These are phyloP conservation scores for Scaptomyza graminum DNA, from an alignment of 1,140 invertebrate genomes.

Conservation along the genomic window DNA sequence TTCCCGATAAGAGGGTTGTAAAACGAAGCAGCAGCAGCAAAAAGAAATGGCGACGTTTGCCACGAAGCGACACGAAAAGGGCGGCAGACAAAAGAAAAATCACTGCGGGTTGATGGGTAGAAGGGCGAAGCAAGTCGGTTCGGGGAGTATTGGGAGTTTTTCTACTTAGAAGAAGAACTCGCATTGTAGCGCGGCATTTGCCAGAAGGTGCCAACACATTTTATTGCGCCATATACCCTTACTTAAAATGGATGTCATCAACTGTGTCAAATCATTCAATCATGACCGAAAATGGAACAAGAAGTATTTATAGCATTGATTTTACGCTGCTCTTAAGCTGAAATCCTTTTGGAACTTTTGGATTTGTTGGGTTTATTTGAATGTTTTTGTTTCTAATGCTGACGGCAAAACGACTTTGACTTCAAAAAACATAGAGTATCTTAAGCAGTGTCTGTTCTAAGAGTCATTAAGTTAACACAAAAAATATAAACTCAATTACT, in stretches of 20 bases:
- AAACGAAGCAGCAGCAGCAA: slow-evolving; percentile 43
- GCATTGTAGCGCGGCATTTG: slow-evolving; percentile 76
- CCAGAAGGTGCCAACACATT: slow-evolving; percentile 80
- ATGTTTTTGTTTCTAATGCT: too few species aligned
- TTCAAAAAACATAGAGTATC: not conserved
- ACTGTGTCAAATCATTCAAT: slow-evolving; percentile 13
- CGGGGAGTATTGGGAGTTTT: slow-evolving; percentile 34
- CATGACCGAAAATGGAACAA: not conserved
- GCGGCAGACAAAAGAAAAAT: slow-evolving; percentile 80
- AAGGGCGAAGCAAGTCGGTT: not conserved
- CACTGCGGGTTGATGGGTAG: slow-evolving; percentile 54
- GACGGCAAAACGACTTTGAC: too few species aligned
- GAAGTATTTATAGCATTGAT: not conserved
- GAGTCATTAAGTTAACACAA: not conserved
- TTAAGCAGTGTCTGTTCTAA: not conserved
- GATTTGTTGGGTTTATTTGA: too few species aligned
- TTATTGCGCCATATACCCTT: slow-evolving; percentile 72
- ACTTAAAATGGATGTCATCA: slow-evolving; percentile 9
- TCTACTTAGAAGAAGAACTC: slow-evolving; percentile 73
- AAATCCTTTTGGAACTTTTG: too few species aligned
- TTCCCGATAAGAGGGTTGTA: slow-evolving; percentile 79
- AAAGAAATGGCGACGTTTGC: slow-evolving; percentile 75
- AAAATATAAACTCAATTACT: slow-evolving; percentile 3
- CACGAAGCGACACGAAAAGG: slow-evolving; percentile 60
- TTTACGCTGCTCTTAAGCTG: not conserved